phyloP scores from a whole-genome alignment of 2,888 invertebrate genomes.

The Epinotia brunnichana region DNA sequence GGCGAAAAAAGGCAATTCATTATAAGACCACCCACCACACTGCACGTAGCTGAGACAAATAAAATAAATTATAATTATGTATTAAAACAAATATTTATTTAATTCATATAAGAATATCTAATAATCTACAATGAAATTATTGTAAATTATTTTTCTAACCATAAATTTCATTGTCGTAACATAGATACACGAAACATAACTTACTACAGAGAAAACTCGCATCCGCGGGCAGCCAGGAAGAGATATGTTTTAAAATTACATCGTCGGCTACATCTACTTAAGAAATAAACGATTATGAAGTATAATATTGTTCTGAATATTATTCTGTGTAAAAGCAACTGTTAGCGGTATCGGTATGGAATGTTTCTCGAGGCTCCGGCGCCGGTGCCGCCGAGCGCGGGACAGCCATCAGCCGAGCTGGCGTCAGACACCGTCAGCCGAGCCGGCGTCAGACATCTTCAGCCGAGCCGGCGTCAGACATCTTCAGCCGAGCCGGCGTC shows the following conservation, averaged over 20 bases:
- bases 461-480: background rate
- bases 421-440: background rate
- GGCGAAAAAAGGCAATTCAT: too few relatives aligned
- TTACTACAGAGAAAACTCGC: slow-evolving; percentile 83
- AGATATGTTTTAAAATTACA: slow-evolving; percentile 78
- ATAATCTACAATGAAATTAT: slow-evolving; percentile 83
- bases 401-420: too few relatives aligned
- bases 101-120: slow-evolving; percentile 80
- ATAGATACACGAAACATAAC: slow-evolving; percentile 71
- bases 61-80: slow-evolving; percentile 65
- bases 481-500: background rate
- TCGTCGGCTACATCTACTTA: slow-evolving; percentile 74
- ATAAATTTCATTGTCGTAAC: slow-evolving; percentile 81
- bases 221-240: slow-evolving; percentile 76
- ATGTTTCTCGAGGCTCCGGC: slow-evolving; percentile 72
- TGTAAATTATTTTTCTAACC: slow-evolving; percentile 70
- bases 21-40: background rate
- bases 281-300: slow-evolving; percentile 73
- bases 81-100: slow-evolving; percentile 84
- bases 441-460: background rate
- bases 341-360: slow-evolving; percentile 77
- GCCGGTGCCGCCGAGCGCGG: slow-evolving; percentile 23
- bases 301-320: slow-evolving; percentile 77
- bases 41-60: slow-evolving; percentile 41
- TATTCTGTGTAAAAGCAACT: slow-evolving; percentile 62